Conservation (phyloP, 2,113 vertebrate species). For the Sus scrofa region DNA sequence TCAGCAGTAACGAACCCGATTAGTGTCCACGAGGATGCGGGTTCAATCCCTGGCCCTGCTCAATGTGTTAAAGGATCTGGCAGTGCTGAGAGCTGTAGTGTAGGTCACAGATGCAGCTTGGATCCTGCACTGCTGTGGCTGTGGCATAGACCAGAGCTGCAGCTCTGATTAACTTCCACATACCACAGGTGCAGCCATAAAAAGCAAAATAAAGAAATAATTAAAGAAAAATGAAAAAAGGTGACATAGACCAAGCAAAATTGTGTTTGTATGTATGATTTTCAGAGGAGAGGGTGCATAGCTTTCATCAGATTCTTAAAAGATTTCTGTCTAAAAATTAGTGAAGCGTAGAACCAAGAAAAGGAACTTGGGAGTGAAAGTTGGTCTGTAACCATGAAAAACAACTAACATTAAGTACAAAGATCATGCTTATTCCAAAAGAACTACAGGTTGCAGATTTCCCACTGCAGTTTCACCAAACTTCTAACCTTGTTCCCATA, state of each 20-base stretch:
- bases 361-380: constrained; percentile 14
- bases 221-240: neutral
- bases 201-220: no score
- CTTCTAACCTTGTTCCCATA: neutral
- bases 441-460: neutral
- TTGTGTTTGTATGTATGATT: constrained; percentile 5
- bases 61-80: no score
- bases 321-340: constrained; percentile 14
- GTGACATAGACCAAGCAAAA: constrained; percentile 4
- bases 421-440: constrained; percentile 45
- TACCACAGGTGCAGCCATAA: no score
- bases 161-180: no score
- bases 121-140: no score
- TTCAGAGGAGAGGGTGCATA: neutral
- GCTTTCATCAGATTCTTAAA: constrained; percentile 47
- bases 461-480: neutral
- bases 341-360: neutral
- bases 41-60: no score
- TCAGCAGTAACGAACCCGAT: no score
- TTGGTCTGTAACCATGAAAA: neutral
- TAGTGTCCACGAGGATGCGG: no score
- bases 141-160: no score
- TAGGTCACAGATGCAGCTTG: no score
- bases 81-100: no score
- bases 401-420: constrained; percentile 57